A percentile compares a stretch with the other conserved stretches of the same genome.
phyloP scores from a whole-genome alignment of 1,140 invertebrate genomes.

The Conus ventricosus region DNA sequence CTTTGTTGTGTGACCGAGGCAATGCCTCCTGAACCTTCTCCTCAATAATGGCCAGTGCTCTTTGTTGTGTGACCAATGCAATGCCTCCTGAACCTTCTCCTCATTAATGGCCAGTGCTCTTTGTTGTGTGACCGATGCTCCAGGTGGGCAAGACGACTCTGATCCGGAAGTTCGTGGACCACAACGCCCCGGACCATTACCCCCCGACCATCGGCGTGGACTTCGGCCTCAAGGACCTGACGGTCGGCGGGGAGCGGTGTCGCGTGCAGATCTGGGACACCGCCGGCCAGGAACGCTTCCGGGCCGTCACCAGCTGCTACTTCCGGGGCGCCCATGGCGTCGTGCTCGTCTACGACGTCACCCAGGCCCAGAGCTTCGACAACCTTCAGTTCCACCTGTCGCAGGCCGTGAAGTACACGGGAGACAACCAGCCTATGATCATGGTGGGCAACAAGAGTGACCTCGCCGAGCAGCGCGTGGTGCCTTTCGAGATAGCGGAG shows the following conservation, averaged over 20 bases:
- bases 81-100: too few relatives aligned
- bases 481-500: neutral
- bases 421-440: conserved; percentile 33
- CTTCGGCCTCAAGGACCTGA: conserved; percentile 35
- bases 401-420: conserved; percentile 24
- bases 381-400: conserved; percentile 33
- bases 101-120: too few relatives aligned
- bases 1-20: too few relatives aligned
- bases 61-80: too few relatives aligned
- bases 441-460: conserved; percentile 37
- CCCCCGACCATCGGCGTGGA: conserved; percentile 36
- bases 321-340: conserved; percentile 35
- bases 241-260: conserved; percentile 7
- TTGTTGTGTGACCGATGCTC: too few relatives aligned
- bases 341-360: conserved; percentile 32
- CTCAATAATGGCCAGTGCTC: too few relatives aligned
- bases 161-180: conserved; percentile 38
- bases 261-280: conserved; percentile 37
- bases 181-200: conserved; percentile 29
- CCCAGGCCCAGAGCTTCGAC: conserved; percentile 26
- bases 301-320: conserved; percentile 39
- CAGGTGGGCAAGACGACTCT: conserved; percentile 36
- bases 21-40: too few relatives aligned
- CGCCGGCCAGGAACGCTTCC: conserved; percentile 33
- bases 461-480: conserved; percentile 5